Evolutionary conservation across 2,797 vertebrate species (phyloP).

Genomic region (Lindbergichthys nudifrons): DNA sequence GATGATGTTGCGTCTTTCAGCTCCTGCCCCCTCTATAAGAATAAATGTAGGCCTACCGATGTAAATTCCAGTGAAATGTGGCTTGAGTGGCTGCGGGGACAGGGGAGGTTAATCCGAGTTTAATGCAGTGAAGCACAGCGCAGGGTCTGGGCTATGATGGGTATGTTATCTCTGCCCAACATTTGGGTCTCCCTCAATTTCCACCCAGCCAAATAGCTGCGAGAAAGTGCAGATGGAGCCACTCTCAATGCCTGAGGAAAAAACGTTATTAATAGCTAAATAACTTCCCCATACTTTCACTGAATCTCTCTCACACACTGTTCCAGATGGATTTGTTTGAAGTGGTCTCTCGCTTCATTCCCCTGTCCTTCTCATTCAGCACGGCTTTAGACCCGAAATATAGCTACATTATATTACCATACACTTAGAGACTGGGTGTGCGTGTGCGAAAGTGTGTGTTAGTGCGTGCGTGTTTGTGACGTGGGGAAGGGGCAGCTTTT

Average conservation of each 20-base stretch:
- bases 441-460: conserved; percentile 8
- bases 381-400: conserved; percentile 93
- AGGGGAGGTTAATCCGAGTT: conserved; percentile 98
- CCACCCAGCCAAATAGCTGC: conserved; percentile 97
- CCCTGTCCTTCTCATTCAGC: conserved; percentile 88
- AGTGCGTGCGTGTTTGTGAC: conserved; percentile 29
- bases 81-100: conserved; percentile 86
- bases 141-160: conserved; percentile 93
- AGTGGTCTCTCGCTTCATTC: conserved; percentile 93
- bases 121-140: conserved; percentile 94
- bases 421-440: conserved; percentile 73
- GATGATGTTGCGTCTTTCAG: conserved; percentile 39
- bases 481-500: conserved; percentile 34
- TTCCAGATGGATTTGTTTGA: conserved; percentile 98
- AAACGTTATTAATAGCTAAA: conserved; percentile 99
- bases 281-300: conserved; percentile 97
- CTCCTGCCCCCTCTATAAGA: conserved; percentile 61
- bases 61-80: conserved; percentile 92
- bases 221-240: conserved; percentile 94
- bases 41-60: conserved; percentile 84
- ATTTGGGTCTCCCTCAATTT: conserved; percentile 98
- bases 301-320: conserved; percentile 94
- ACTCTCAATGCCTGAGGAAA: conserved; percentile 96
- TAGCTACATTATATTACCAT: conserved; percentile 91
- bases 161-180: conserved; percentile 97